Conservation (phyloP, 2,888 invertebrate species). For the Lochmaea crataegi region DNA sequence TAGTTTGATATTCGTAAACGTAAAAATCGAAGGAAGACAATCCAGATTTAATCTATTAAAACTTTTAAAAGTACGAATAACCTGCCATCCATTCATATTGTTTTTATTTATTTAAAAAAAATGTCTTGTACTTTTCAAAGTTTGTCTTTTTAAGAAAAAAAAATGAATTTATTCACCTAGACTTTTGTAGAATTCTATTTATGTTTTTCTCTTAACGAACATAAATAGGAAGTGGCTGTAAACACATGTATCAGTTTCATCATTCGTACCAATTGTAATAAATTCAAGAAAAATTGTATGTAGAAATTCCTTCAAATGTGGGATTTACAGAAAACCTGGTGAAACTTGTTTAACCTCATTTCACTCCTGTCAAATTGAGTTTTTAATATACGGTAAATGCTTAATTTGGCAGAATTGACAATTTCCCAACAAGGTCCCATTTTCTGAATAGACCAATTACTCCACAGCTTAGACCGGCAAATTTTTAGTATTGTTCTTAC, state of each 20-base stretch:
- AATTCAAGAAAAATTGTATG: not conserved
- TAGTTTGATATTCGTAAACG: slow-evolving; percentile 15
- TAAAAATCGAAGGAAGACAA: slow-evolving; percentile 25
- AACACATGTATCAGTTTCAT: slow-evolving; percentile 45
- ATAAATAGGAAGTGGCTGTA: slow-evolving; percentile 56
- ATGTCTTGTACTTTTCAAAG: slow-evolving; percentile 57
- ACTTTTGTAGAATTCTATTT: slow-evolving; percentile 54
- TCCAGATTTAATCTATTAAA: slow-evolving; percentile 39
- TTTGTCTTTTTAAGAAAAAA: slow-evolving; percentile 51
- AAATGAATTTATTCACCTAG: slow-evolving; percentile 50
- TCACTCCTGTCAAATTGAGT: too few relatives aligned
- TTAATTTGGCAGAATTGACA: not conserved
- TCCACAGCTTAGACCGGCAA: too few relatives aligned
- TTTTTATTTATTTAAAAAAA: slow-evolving; percentile 40
- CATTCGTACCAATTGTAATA: slow-evolving; percentile 30
- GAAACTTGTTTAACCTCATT: not conserved
- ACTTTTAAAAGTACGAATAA: slow-evolving; percentile 58
- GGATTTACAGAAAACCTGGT: not conserved
- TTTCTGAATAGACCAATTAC: too few relatives aligned
- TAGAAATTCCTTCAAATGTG: not conserved
- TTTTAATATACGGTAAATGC: not conserved
- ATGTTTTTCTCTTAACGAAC: slow-evolving; percentile 52
- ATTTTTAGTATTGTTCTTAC: too few relatives aligned
- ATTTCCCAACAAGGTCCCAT: too few relatives aligned
- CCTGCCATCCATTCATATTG: slow-evolving; percentile 55